A percentile compares a stretch with the other conserved stretches of the same genome.
phyloP scores from a whole-genome alignment of 64 coral and sea anemone species.

The Stichodactyla mertensii region DNA sequence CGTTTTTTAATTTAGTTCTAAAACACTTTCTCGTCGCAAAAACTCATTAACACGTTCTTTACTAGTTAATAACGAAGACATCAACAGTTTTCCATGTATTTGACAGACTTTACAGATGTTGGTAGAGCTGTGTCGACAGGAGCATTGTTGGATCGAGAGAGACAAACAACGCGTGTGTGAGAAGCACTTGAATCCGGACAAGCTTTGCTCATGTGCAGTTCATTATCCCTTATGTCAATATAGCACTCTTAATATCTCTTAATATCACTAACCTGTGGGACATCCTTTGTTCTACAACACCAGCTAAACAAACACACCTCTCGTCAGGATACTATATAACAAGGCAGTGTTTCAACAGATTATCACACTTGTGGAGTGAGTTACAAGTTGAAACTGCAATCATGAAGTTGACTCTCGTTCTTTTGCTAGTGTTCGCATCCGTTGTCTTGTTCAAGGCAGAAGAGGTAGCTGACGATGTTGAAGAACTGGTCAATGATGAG shows the following conservation, averaged over 20 bases:
- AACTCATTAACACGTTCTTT: too few relatives aligned
- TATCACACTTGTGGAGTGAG: background rate
- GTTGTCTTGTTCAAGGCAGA: constrained; percentile 19
- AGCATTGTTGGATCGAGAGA: background rate
- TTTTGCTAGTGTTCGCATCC: background rate
- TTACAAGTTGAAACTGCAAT: background rate
- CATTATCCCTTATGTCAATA: background rate
- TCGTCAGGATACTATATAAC: background rate
- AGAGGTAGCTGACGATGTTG: background rate
- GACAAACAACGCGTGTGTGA: background rate
- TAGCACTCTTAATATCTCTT: background rate
- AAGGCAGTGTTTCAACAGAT: background rate
- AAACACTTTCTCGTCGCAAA: too few relatives aligned
- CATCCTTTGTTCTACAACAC: background rate
- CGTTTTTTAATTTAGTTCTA: too few relatives aligned
- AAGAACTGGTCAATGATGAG: background rate
- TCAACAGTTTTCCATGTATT: background rate
- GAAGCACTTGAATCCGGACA: background rate
- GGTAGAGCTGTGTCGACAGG: background rate
- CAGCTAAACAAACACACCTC: background rate
- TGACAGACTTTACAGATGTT: background rate
- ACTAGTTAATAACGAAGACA: background rate
- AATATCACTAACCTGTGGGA: background rate
- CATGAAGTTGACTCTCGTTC: constrained; percentile 27
- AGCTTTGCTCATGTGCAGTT: background rate